Percentiles rank a stretch among this genome's conserved stretches.
Evolutionary conservation across 2,797 vertebrate genomes (phyloP).

Genomic region (Schizopygopsis malacanthus): DNA sequence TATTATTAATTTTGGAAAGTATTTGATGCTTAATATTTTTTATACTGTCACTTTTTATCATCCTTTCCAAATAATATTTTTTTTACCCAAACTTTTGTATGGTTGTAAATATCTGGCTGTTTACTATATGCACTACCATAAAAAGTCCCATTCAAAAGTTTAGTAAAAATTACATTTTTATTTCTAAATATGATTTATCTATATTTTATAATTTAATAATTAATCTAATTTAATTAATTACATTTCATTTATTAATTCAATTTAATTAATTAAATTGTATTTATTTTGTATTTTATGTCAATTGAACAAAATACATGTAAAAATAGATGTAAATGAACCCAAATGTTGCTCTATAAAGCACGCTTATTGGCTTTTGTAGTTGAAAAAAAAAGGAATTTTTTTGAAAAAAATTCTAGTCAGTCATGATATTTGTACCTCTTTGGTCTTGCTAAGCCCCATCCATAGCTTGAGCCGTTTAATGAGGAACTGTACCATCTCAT

Average conservation of each 20-base stretch:
- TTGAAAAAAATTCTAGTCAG: neutral
- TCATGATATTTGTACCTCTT: constrained; percentile 72
- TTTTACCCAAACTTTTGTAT: no score
- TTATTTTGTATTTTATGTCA: neutral
- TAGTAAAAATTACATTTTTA: neutral
- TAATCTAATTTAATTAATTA: no score
- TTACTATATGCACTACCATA: no score
- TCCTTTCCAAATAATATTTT: no score
- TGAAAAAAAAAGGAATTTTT: neutral
- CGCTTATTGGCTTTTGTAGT: neutral
- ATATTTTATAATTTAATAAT: neutral
- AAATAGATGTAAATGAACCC: neutral
- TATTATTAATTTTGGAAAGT: neutral
- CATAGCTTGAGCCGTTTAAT: constrained; percentile 84
- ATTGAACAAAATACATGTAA: neutral
- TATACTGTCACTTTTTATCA: no score
- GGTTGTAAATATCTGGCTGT: no score
- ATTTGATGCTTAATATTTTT: neutral
- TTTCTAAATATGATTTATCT: neutral
- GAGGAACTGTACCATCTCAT: constrained; percentile 85
- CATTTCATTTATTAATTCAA: no score
- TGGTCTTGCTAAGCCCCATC: constrained; percentile 83
- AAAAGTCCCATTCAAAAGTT: no score
- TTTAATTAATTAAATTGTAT: no score
- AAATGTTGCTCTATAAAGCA: neutral